phyloP scores from a whole-genome alignment of 1,140 invertebrate genomes.

The Brachionus rubens region DNA sequence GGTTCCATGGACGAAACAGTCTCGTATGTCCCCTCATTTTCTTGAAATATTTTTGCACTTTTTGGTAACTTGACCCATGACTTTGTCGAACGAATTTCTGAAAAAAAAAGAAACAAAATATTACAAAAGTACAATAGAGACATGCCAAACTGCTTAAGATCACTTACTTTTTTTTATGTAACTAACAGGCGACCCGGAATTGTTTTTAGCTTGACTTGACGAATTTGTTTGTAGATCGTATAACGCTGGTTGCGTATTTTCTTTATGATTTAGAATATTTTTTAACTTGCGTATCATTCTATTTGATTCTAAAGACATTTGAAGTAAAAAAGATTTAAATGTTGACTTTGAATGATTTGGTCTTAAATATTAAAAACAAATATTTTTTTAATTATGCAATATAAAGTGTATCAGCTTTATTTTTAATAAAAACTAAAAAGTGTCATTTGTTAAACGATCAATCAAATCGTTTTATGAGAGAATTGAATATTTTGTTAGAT shows the following conservation, averaged over 20 bases:
- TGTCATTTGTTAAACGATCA: constrained; percentile 22
- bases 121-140: too few species aligned
- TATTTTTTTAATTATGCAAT: background rate
- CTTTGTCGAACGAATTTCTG: constrained; percentile 39
- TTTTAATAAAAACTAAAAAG: background rate
- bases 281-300: constrained; percentile 19
- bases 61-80: constrained; percentile 42
- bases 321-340: background rate
- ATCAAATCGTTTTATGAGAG: constrained; percentile 19
- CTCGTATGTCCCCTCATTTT: constrained; percentile 19
- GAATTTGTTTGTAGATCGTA: background rate
- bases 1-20: constrained; percentile 36
- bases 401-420: constrained; percentile 19
- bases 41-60: constrained; percentile 9
- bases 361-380: constrained; percentile 28
- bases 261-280: constrained; percentile 13
- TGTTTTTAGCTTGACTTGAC: background rate
- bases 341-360: background rate
- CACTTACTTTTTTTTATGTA: constrained; percentile 31
- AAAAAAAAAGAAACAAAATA: too few species aligned
- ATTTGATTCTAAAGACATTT: constrained; percentile 23
- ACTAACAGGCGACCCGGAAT: background rate
- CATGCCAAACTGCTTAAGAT: too few species aligned
- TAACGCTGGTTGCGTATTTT: background rate
- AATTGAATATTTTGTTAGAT: background rate